Conservation (phyloP, 2,888 invertebrate genomes). For the Drosophila meridionalis region DNA sequence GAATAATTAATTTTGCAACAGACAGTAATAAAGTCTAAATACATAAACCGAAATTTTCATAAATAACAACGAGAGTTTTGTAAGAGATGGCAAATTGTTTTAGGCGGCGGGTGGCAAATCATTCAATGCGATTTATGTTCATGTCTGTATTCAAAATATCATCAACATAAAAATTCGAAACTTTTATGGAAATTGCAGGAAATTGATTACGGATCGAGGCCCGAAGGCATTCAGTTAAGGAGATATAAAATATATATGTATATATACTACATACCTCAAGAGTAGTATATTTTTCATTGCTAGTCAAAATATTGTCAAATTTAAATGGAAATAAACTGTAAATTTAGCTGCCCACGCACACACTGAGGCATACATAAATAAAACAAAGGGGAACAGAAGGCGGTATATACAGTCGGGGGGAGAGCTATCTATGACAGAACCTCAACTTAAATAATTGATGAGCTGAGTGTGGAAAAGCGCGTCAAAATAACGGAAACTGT, state of each 20-base stretch:
- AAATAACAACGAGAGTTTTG: conserved; percentile 32
- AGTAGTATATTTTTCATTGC: conserved; percentile 1
- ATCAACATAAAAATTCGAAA: conserved; percentile 33
- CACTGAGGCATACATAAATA: conserved; percentile 32
- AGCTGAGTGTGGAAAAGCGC: conserved; percentile 58
- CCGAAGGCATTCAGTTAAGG: conserved; percentile 8
- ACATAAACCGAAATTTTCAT: conserved; percentile 15
- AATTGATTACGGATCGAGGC: conserved; percentile 35
- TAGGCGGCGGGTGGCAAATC: conserved; percentile 51
- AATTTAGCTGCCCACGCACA: conserved; percentile 38
- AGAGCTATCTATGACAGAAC: conserved; percentile 26
- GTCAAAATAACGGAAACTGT: conserved; percentile 59
- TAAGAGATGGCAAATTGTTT: conserved; percentile 31
- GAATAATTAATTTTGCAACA: conserved; percentile 67
- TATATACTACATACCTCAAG: background rate
- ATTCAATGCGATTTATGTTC: conserved; percentile 43
- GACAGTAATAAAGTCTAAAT: conserved; percentile 44
- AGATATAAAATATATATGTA: background rate
- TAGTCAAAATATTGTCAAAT: conserved; percentile 31
- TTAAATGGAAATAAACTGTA: conserved; percentile 41
- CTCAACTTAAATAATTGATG: conserved; percentile 68
- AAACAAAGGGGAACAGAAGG: background rate
- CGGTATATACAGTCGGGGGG: background rate
- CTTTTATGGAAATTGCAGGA: conserved; percentile 22
- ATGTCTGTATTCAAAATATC: conserved; percentile 25